phyloP scores from a whole-genome alignment of 2,113 vertebrate species.

The Tauraco erythrolophus region DNA sequence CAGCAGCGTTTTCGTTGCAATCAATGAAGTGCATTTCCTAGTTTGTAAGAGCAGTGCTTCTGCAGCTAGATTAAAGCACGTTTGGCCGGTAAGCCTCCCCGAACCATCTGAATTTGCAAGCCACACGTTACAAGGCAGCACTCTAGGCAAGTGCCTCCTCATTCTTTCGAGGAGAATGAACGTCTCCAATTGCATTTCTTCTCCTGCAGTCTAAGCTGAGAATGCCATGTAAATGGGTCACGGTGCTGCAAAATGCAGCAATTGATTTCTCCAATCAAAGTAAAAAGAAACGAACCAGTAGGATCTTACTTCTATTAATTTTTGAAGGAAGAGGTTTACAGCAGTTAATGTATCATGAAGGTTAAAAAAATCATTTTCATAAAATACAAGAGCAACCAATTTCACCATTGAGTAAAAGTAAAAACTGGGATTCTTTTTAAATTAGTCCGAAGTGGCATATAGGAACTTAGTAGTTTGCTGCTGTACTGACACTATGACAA shows the following conservation, averaged over 20 bases:
- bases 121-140: slow-evolving; percentile 50
- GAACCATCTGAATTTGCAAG: slow-evolving; percentile 63
- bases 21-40: slow-evolving; percentile 63
- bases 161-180: slow-evolving; percentile 72
- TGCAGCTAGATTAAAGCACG: slow-evolving; percentile 63
- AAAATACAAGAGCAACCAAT: slow-evolving; percentile 98
- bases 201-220: slow-evolving; percentile 81
- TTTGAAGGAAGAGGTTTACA: slow-evolving; percentile 82
- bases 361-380: slow-evolving; percentile 96
- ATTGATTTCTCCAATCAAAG: slow-evolving; percentile 79
- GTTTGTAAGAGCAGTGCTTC: slow-evolving; percentile 58
- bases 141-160: slow-evolving; percentile 51
- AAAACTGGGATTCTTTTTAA: slow-evolving; percentile 88
- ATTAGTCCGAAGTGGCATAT: slow-evolving; percentile 89
- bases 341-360: slow-evolving; percentile 98
- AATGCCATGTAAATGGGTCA: slow-evolving; percentile 87
- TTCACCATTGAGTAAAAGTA: slow-evolving; percentile 92
- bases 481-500: slow-evolving; percentile 92
- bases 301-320: slow-evolving; percentile 81
- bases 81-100: slow-evolving; percentile 63
- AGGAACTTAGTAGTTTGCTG: slow-evolving; percentile 86
- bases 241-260: slow-evolving; percentile 77
- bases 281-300: slow-evolving; percentile 82
- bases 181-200: slow-evolving; percentile 71
- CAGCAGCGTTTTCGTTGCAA: slow-evolving; percentile 67